These are phyloP conservation scores for Syngnathus rostellatus DNA, from an alignment of 2,797 vertebrate genomes.

Conservation along the genomic window DNA sequence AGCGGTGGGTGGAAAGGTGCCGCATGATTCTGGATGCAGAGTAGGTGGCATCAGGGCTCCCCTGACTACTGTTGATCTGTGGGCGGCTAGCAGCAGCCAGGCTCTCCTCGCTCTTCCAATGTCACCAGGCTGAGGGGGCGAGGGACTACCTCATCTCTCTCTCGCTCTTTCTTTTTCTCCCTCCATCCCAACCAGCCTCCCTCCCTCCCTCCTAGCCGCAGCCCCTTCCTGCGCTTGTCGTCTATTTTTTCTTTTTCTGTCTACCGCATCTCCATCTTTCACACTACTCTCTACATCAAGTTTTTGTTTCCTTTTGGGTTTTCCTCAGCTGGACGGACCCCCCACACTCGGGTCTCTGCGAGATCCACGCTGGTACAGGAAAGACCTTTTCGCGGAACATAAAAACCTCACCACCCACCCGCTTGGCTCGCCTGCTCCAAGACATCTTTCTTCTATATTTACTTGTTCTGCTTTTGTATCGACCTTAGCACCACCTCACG, in stretches of 20 bases:
- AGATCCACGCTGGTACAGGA: slow-evolving; percentile 41
- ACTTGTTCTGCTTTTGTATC: background rate
- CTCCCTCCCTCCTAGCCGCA: background rate
- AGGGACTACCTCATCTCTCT: slow-evolving; percentile 53
- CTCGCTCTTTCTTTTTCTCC: slow-evolving; percentile 24
- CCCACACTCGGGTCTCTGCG: slow-evolving; percentile 22
- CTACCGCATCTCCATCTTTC: background rate
- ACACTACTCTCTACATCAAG: background rate
- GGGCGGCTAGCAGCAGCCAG: slow-evolving; percentile 35
- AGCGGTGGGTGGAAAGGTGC: slow-evolving; percentile 60
- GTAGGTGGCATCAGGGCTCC: slow-evolving; percentile 57
- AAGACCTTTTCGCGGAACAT: slow-evolving; percentile 38
- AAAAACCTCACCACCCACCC: slow-evolving; percentile 28
- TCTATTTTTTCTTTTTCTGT: background rate
- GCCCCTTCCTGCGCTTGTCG: too few species aligned
- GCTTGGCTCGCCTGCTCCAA: slow-evolving; percentile 10
- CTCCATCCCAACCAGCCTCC: slow-evolving; percentile 6
- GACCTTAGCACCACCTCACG: slow-evolving; percentile 7
- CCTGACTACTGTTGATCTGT: too few species aligned
- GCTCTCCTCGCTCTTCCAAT: slow-evolving; percentile 55
- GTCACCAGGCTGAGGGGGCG: slow-evolving; percentile 64
- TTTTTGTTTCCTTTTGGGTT: slow-evolving; percentile 24
- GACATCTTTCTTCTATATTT: slow-evolving; percentile 15
- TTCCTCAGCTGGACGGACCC: slow-evolving; percentile 13
- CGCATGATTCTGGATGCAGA: slow-evolving; percentile 58